Evolutionary conservation across 2,888 invertebrate species (phyloP), one percentile per base, ranked within the genome.

Genomic region (Sarcophaga rosellei): DNA sequence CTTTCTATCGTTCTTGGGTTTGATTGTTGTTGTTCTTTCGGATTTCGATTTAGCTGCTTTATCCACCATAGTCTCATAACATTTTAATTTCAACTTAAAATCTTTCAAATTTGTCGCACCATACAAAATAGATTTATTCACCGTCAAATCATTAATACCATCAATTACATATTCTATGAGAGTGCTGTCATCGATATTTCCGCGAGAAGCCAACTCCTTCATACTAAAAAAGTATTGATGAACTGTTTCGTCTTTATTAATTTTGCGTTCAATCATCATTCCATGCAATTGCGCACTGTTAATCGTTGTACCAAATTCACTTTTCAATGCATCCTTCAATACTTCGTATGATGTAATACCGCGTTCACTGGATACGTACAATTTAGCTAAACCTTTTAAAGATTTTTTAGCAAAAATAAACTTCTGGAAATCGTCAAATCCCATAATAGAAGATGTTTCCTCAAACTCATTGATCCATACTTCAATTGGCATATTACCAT

Each of bases 171-270:
- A 35, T 10, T 35, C 35, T 10, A 35, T 35, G 8, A 35, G 35
- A 10, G 8, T 35, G 35, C 35, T 35, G 35, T 35, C 25, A 6
- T 35, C 1, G 35, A 35, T 35, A 35, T 35, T 35, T 35, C 8
- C 92, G 65, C 91, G 89, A 17, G 89, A 85, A 21, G 91, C 92
- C n/a, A 92, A 86, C 84, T 93, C 92, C 84, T 90, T 90, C 91
- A 92, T 93, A 17, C 47, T 78, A 91, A 85, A 20, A 69, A 91
- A 90, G 86, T 92, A 93, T 80, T 93, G 91, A 80, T 91, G 91
- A 15, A 89, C 88, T 0, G 90, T 90, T 85, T 93, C 92, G 15
- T 90, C 89, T 23, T 79, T 87, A 20, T 89, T 88, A 88, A 91
- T 93, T 74, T 89, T 91, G 21, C 90, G 79, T 17, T 85, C 68